Evolutionary conservation across 2,888 invertebrate genomes (phyloP), one percentile per base, ranked within the genome.

Genomic region (Adineta ricciae): DNA sequence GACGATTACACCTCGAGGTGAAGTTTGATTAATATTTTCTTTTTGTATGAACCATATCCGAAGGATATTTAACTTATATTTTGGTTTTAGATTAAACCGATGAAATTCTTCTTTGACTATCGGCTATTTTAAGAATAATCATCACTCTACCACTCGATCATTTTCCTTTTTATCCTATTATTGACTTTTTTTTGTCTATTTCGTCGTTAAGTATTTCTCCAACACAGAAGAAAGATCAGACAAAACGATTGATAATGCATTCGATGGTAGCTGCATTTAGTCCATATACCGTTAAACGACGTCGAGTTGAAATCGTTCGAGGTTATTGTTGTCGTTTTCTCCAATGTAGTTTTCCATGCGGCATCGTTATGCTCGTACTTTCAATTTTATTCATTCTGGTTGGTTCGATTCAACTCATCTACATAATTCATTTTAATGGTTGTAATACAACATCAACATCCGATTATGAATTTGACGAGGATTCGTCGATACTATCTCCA

Each of bases 331-430:
- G 41, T 78, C 41, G n/a, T 0, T 78, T 78, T 41, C 11, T 41
- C 19, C 78, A 78, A 78, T 78, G 78, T 78, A 78, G 41, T 78
- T 78, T 41, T 41, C 78, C 78, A 41, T 78, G 78, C 41, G 78
- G 78, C 14, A 38, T 78, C 0, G 24, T 38, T 8, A 78, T 78
- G 78, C 78, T 78, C 41, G n/a, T 41, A 78, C 14, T 78, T n/a
- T 78, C 78, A 41, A 41, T 78, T n/a, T n/a, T 78, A 78, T 41
- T 78, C 8, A 78, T 78, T 41, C 24, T 78, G 9, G 14, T 41
- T 78, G 78, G 78, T 41, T 4, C 78, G 1, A 21, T 8, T 78
- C 78, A 78, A 78, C 38, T 78, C 5, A n/a, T 78, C 14, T 78
- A 41, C n/a, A 78, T 78, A 24, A 78, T 78, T 11, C 78, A 78